Evolutionary conservation across 2,888 invertebrate species (phyloP).

Genomic region (Pseudeuparius sepicola): DNA sequence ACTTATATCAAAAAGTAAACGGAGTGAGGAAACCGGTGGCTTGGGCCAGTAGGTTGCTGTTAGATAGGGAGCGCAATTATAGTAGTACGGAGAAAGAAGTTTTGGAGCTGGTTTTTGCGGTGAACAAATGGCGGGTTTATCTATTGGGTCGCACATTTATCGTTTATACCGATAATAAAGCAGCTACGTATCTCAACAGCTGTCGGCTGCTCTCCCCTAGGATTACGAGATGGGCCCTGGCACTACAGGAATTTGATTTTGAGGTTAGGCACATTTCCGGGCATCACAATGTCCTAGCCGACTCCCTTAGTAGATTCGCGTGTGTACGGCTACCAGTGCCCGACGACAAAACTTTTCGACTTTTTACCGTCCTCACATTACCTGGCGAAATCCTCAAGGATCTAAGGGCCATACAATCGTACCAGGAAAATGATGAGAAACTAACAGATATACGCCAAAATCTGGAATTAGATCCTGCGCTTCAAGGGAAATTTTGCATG

Average conservation of each 20-base stretch:
- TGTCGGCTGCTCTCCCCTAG: slow-evolving; percentile 18
- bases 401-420: too few relatives aligned
- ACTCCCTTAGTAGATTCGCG: too few relatives aligned
- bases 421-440: too few relatives aligned
- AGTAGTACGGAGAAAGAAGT: slow-evolving; percentile 18
- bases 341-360: too few relatives aligned
- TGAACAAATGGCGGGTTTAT: slow-evolving; percentile 17
- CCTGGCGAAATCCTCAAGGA: too few relatives aligned
- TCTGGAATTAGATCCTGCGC: too few relatives aligned
- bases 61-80: slow-evolving; percentile 16
- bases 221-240: slow-evolving; percentile 19
- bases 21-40: slow-evolving; percentile 12
- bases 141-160: slow-evolving; percentile 17
- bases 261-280: too few relatives aligned
- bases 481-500: too few relatives aligned
- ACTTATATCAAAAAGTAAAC: slow-evolving; percentile 17
- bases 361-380: too few relatives aligned
- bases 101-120: slow-evolving; percentile 17
- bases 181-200: slow-evolving; percentile 16
- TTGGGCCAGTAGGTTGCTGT: slow-evolving; percentile 15
- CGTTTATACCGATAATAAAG: slow-evolving; percentile 18
- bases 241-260: slow-evolving; percentile 22
- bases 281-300: too few relatives aligned
- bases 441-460: too few relatives aligned
- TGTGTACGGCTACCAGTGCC: too few relatives aligned